phyloP scores from a whole-genome alignment of 35 echinoderm and acorn worm genomes.

The Ophiothrix spiculata region DNA sequence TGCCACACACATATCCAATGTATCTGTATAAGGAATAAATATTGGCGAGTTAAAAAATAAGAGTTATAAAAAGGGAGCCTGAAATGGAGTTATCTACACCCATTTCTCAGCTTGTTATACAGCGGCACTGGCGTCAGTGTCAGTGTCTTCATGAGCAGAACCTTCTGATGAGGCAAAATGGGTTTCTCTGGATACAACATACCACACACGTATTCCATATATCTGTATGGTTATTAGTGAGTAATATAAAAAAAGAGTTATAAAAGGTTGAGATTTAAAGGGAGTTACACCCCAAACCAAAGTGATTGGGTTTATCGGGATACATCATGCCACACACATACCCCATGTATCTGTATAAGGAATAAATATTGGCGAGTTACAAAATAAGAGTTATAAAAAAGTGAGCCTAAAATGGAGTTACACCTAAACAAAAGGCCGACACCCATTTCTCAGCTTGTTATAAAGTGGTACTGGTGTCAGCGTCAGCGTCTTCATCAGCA shows the following conservation, averaged over 20 bases:
- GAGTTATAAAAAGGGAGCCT: no score
- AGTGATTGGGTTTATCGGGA: conserved; percentile 65
- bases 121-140: conserved; percentile 78
- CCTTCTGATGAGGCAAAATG: conserved; percentile 70
- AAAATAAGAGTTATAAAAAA: not conserved
- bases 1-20: conserved; percentile 90
- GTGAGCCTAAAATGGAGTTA: not conserved
- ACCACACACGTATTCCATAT: conserved; percentile 92
- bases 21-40: conserved; percentile 76
- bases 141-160: conserved; percentile 64
- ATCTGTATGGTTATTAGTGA: no score
- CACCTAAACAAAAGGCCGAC: conserved; percentile 89
- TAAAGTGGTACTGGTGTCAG: conserved; percentile 87
- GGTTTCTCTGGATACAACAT: conserved; percentile 79
- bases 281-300: conserved; percentile 73
- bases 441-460: conserved; percentile 90
- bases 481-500: conserved; percentile 61
- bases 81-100: conserved; percentile 49
- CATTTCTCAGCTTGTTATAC: conserved; percentile 89
- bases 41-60: no score
- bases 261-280: not conserved
- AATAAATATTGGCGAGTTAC: no score
- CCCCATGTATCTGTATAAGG: conserved; percentile 90
- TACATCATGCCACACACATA: conserved; percentile 84
- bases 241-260: no score